These are phyloP conservation scores for Latrodectus geometricus DNA, from an alignment of 1,140 invertebrate species.

Conservation along the genomic window DNA sequence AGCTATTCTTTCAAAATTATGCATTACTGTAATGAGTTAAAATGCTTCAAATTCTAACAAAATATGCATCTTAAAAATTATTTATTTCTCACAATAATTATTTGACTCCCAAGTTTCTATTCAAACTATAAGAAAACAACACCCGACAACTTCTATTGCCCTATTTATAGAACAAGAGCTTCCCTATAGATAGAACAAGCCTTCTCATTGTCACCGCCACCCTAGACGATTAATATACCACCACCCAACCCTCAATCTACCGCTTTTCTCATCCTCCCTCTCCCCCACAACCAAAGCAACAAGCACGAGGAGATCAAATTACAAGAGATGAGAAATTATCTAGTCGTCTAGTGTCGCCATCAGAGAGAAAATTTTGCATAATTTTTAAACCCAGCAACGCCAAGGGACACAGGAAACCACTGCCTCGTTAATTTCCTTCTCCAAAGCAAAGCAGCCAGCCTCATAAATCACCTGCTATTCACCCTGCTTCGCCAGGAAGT, in stretches of 20 bases:
- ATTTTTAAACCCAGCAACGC: constrained; percentile 22
- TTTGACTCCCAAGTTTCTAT: not conserved
- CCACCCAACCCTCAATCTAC: not conserved
- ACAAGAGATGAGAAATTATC: constrained; percentile 25
- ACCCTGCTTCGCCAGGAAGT: constrained; percentile 17
- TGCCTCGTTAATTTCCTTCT: constrained; percentile 34
- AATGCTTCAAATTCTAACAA: too few species aligned
- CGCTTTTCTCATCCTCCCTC: not conserved
- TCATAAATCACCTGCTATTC: constrained; percentile 18
- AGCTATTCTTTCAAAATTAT: too few species aligned
- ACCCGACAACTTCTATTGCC: not conserved
- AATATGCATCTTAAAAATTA: too few species aligned
- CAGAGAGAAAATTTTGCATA: constrained; percentile 29
- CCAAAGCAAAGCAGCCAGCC: constrained; percentile 13
- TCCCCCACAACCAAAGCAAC: not conserved
- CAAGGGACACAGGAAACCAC: constrained; percentile 17
- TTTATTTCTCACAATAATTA: too few species aligned
- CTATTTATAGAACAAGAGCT: not conserved
- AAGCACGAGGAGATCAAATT: not conserved
- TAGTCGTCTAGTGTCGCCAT: constrained; percentile 14
- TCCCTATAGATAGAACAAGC: not conserved
- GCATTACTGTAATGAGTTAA: too few species aligned
- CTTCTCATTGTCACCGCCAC: not conserved
- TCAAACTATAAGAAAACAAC: not conserved
- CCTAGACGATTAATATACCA: not conserved